Conservation (phyloP, 2,888 invertebrate genomes). For the Seira ritae region DNA sequence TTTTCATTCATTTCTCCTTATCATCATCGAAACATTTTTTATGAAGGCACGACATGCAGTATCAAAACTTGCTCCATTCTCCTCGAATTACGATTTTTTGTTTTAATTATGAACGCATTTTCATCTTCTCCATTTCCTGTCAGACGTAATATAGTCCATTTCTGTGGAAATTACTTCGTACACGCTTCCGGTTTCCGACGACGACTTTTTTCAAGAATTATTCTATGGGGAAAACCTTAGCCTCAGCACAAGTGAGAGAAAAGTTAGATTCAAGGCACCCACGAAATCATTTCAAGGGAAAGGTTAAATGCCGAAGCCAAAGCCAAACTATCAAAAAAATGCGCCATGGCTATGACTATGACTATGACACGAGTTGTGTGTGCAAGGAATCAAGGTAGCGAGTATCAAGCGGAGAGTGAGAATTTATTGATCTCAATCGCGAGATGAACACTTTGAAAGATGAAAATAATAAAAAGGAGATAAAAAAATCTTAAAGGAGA, state of each 20-base stretch:
- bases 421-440: conserved; percentile 12
- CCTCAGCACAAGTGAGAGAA: too few species aligned
- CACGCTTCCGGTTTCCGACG: too few species aligned
- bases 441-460: background rate
- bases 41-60: too few species aligned
- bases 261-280: background rate
- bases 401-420: conserved; percentile 2
- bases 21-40: background rate
- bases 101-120: too few species aligned
- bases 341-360: too few species aligned
- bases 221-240: too few species aligned
- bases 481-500: conserved; percentile 4
- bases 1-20: conserved; percentile 9
- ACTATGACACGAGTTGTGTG: background rate
- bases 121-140: too few species aligned
- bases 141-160: too few species aligned
- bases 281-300: conserved; percentile 45
- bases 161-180: too few species aligned
- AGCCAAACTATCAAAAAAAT: background rate
- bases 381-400: conserved; percentile 13
- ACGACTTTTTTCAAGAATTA: too few species aligned
- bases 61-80: too few species aligned
- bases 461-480: background rate
- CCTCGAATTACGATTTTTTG: too few species aligned
- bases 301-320: conserved; percentile 33